These are phyloP conservation scores for Hydrozoanthus gracilis DNA, from an alignment of 92 coral and sea anemone species.

Conservation along the genomic window DNA sequence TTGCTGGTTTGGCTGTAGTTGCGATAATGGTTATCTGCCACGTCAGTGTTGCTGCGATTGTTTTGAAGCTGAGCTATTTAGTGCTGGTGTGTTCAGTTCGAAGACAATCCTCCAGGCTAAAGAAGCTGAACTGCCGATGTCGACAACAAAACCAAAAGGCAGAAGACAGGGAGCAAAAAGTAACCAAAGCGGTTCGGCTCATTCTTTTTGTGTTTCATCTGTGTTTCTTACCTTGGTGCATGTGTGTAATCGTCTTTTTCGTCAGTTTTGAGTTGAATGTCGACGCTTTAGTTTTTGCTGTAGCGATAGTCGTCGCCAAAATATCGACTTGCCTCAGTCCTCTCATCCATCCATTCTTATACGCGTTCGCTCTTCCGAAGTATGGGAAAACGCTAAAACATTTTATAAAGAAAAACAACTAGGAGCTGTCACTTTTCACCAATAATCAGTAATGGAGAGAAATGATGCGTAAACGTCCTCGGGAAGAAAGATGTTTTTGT, in stretches of 20 bases:
- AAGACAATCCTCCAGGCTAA: constrained; percentile 3
- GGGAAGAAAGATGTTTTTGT: neutral
- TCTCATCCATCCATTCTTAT: constrained; percentile 15
- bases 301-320: neutral
- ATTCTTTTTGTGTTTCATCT: neutral
- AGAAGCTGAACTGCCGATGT: neutral
- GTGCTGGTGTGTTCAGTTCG: constrained; percentile 17
- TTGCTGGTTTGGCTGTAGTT: neutral
- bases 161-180: neutral
- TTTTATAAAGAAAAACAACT: neutral
- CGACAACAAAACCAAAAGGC: neutral
- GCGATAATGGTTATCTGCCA: neutral
- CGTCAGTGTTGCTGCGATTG: neutral
- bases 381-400: constrained; percentile 2
- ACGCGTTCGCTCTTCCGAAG: constrained; percentile 19
- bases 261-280: neutral
- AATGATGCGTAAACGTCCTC: neutral
- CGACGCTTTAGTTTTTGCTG: neutral
- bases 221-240: neutral
- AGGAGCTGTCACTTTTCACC: neutral
- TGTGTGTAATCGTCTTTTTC: neutral
- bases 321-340: neutral
- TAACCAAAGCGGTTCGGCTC: neutral
- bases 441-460: neutral
- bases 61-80: constrained; percentile 18